These are phyloP conservation scores for Acrobasis consociella DNA, from an alignment of 2,888 invertebrate genomes.

Conservation along the genomic window DNA sequence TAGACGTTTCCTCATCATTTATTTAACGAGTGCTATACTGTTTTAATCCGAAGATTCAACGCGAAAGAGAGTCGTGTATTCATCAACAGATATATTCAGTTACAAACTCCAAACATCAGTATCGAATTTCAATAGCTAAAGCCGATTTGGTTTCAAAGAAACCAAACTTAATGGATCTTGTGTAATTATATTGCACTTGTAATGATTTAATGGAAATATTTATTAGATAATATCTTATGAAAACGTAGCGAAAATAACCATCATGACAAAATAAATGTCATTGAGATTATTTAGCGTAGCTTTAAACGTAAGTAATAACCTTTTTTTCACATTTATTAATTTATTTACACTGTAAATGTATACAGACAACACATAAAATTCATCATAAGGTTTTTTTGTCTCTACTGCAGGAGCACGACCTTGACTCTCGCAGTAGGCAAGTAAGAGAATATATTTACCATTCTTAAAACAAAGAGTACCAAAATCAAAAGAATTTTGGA, in stretches of 20 bases:
- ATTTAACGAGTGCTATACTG: background rate
- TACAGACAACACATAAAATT: too few species aligned
- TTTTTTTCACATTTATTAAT: too few species aligned
- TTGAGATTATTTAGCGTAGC: background rate
- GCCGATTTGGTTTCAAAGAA: slow-evolving; percentile 4
- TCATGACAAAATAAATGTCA: background rate
- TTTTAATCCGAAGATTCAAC: background rate
- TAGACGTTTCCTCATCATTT: background rate
- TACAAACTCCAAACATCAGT: background rate
- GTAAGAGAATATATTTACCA: too few species aligned
- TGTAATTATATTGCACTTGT: slow-evolving; percentile 12
- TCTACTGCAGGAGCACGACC: too few species aligned
- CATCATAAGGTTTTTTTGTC: too few species aligned
- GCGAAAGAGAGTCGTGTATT: background rate
- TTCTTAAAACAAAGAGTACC: too few species aligned
- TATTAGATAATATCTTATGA: background rate
- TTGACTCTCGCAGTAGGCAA: too few species aligned
- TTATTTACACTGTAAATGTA: too few species aligned
- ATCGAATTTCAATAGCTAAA: slow-evolving; percentile 7
- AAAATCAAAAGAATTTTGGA: too few species aligned
- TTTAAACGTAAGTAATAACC: too few species aligned
- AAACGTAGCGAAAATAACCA: background rate
- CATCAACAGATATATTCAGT: too few species aligned
- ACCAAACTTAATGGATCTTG: background rate
- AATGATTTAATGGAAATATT: background rate